phyloP scores from a whole-genome alignment of 1,140 invertebrate species.

The Bombus soroeensis region DNA sequence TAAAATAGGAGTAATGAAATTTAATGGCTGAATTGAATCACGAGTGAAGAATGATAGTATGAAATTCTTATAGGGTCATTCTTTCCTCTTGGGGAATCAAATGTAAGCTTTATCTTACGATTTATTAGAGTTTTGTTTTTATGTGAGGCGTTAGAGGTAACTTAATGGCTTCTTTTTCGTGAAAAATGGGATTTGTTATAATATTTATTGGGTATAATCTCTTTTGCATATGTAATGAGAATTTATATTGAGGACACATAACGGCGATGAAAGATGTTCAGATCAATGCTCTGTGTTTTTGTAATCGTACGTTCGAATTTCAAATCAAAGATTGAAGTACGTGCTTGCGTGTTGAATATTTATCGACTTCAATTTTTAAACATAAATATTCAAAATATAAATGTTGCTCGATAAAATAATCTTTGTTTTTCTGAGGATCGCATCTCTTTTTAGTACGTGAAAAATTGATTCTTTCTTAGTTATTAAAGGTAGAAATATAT shows the following conservation, averaged over 20 bases:
- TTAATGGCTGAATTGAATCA: background rate
- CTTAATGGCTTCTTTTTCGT: too few relatives aligned
- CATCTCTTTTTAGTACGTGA: background rate
- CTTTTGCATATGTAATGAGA: background rate
- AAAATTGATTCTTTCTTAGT: too few relatives aligned
- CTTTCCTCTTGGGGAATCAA: background rate
- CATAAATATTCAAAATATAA: background rate
- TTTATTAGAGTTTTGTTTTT: background rate
- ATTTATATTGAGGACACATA: constrained; percentile 5
- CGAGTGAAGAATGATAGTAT: background rate
- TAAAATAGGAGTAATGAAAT: background rate
- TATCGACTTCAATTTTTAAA: background rate
- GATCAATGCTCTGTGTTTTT: background rate
- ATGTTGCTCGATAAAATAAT: background rate
- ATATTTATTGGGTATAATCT: background rate
- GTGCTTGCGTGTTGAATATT: background rate
- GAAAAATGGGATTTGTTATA: background rate
- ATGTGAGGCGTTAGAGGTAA: background rate
- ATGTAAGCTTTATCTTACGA: background rate
- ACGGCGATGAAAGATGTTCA: constrained; percentile 6
- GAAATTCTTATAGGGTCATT: background rate
- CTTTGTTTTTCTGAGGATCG: too few relatives aligned
- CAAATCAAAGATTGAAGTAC: background rate
- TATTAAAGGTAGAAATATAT: too few relatives aligned
- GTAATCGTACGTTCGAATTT: background rate